Evolutionary conservation across 2,113 vertebrate genomes (phyloP).

Genomic region (Zosterops hypoxanthus): DNA sequence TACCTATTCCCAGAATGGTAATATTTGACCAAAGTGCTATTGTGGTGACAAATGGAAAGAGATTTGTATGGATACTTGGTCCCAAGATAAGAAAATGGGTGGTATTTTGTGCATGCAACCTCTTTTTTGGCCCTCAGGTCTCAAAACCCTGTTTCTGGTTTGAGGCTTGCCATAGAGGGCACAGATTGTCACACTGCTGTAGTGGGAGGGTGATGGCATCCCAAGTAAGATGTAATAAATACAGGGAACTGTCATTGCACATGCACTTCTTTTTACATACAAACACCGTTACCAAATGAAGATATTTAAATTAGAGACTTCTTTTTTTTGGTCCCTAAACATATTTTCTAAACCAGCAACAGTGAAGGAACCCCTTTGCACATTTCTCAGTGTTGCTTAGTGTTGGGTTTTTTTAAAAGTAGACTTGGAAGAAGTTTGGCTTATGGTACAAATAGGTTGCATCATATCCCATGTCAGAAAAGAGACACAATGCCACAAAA

Average conservation of each 20-base stretch:
- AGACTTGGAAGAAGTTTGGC: neutral
- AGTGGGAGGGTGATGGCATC: neutral
- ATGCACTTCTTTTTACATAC: neutral
- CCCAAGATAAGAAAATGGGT: neutral
- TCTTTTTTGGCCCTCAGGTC: neutral
- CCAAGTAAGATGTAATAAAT: no score
- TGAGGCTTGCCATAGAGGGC: neutral
- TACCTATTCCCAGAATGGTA: neutral
- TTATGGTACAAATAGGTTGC: neutral
- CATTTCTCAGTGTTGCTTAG: neutral
- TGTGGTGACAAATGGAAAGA: neutral
- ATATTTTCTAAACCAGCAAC: neutral
- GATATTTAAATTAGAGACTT: neutral
- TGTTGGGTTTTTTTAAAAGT: neutral
- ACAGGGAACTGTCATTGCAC: neutral
- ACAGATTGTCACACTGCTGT: accelerated
- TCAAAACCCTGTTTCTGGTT: neutral
- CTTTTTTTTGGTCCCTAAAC: neutral
- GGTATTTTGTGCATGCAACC: neutral
- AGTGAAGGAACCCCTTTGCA: neutral
- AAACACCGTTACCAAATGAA: neutral
- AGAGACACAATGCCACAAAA: neutral
- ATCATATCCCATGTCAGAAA: neutral
- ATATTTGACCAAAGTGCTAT: neutral
- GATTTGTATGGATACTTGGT: neutral